Base-by-base conservation (phyloP, 2,888 invertebrate genomes). In the Drosophila trichaetosa region DNA sequence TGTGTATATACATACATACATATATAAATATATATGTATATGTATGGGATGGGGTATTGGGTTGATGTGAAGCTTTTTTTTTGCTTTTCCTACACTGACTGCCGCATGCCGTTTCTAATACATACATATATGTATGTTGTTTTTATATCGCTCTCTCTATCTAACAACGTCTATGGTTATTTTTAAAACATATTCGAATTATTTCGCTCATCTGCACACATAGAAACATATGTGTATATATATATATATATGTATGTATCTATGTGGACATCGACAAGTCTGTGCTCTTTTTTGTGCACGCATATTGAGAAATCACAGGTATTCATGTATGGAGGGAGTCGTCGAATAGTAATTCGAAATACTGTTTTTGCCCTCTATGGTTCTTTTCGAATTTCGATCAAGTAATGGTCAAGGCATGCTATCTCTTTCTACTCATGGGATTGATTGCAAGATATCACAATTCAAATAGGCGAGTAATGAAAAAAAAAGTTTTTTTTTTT, bases 161-260 rank as follows among this genome's bases (percentile, higher is more conserved):
- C 81, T 82, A 80, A 85, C 72, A 80, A 82, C 72, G 76, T 59
- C 72, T 78, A 69, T 73, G 70, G 76, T 82, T 90, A 88, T 90
- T 87, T 87, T 90, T 90, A 87, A 81, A 85, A 79, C 81, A 88
- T 81, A 82, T 86, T 79, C 81, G 88, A 82, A 90, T 81, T 85
- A 79, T 85, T 85, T 89, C 59, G 79, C 84, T 67, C 82, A 69
- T 81, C 56, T 75, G 66, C 71, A 69, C 66, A 73, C 69, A 76
- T 66, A 68, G 24, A 51, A 51, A 63, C 29, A 63, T 58, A 42
- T 11, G 58, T 57, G 52, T 46, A 33, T 59, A 59, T 34, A 33
- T 61, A 56, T 34, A 46, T 54, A 53, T 57, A 40, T 61, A 31
- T 69, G 48, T 72, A 48, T 71, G 11, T 69, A 54, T 69, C 11